Evolutionary conservation across 2,113 vertebrate species (phyloP), one percentile per base, ranked within the genome.

Genomic region (Lamprologus lemairii): DNA sequence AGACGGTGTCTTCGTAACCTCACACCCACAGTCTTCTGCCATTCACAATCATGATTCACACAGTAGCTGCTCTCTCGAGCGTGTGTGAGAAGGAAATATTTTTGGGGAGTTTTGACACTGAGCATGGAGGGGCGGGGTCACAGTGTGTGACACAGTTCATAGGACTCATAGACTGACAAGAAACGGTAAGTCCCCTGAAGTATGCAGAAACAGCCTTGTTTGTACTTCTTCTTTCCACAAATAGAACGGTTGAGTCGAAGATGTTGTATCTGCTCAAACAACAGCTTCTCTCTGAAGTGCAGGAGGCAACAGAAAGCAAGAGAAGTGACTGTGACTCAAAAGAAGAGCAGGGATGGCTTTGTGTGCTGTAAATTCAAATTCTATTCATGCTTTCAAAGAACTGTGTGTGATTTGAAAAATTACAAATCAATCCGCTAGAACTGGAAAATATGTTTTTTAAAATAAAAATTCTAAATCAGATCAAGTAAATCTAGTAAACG

Each of bases 381-480:
- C 19, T 80, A 4, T 19, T 33, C 13, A 26, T 86, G 81, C 81
- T 90, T 87, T 92, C 90, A 90, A 92, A 92, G 91, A 91, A 91
- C 7, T 35, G 3, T 10, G 4, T 3, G 5, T 83, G 9, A 28
- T 26, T 2, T 37, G 31, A 51, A 60, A 68, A 47, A 13, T 33
- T 5, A 45, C 7, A 65, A 40, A 83, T 21, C 53, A 7, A 16
- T 12, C 21, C 0, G 1, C 7, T 57, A 19, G 16, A 7, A 35
- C 47, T 11, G 49, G 10, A 31, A 23, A 16, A 80, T 10, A 5
- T 79, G 19, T 2, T 9, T 87, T 65, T 91, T 28, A 42, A 65
- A 65, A 65, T 37, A 2, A 65, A 65, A 37, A 13, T 4, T 86
- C 33, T 45, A 19, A 80, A 55, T 88, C 71, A 80, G 6, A 33